These are phyloP conservation scores for Heliconius melpomene DNA, from an alignment of 1,140 invertebrate species.

Conservation along the genomic window DNA sequence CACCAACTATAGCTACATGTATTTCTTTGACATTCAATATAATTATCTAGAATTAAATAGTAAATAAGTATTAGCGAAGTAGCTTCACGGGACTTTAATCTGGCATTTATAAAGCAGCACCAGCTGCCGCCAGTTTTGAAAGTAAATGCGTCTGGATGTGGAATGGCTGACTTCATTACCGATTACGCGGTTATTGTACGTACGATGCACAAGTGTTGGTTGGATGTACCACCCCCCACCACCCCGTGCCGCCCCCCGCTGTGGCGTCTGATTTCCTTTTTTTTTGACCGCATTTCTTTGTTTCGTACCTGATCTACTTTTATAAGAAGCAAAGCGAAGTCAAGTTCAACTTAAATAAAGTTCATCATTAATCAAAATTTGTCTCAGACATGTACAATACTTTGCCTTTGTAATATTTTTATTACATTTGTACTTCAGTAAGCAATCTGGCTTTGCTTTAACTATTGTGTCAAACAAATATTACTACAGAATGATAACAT, in stretches of 20 bases:
- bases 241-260: not conserved
- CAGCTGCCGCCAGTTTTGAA: not conserved
- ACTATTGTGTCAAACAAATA: too few relatives aligned
- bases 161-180: conserved; percentile 5
- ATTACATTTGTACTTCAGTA: not conserved
- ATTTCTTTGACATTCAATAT: too few relatives aligned
- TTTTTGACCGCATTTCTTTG: conserved; percentile 3
- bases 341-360: not conserved
- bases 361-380: conserved; percentile 9
- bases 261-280: not conserved
- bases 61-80: not conserved
- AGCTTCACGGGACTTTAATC: not conserved
- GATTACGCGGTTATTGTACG: conserved; percentile 8
- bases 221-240: not conserved
- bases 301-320: conserved; percentile 8
- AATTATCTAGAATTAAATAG: too few relatives aligned
- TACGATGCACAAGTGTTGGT: not conserved
- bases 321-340: not conserved
- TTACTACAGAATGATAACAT: too few relatives aligned
- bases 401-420: not conserved
- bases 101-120: not conserved
- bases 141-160: conserved; percentile 2
- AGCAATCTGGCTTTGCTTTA: not conserved
- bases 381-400: not conserved
- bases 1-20: too few relatives aligned